Conservation (phyloP, 2,888 invertebrate genomes). For the Unio delphinus region DNA sequence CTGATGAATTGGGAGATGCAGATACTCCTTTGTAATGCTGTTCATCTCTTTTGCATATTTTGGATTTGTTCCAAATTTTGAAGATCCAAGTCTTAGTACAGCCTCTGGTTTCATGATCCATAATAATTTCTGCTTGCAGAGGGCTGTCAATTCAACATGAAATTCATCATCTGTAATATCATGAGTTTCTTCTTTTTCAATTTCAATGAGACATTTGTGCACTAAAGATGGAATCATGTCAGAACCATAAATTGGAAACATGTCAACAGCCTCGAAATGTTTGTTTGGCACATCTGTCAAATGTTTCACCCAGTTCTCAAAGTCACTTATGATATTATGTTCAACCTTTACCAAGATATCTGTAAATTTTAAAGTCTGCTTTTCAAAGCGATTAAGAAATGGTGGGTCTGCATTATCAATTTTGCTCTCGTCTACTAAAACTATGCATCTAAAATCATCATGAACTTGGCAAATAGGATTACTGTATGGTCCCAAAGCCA, state of each 20-base stretch:
- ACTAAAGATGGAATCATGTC: conserved; percentile 35
- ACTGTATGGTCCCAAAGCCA: no score
- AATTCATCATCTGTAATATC: neutral
- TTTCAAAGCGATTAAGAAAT: conserved; percentile 58
- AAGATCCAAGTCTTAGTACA: conserved; percentile 16
- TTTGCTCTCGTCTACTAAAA: conserved; percentile 41
- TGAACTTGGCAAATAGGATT: conserved; percentile 33
- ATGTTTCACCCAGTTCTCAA: conserved; percentile 19
- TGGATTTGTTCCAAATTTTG: conserved; percentile 1
- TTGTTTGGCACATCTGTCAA: conserved; percentile 7
- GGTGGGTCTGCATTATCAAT: conserved; percentile 48
- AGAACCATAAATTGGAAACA: conserved; percentile 34
- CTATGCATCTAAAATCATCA: conserved; percentile 27
- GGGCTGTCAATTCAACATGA: neutral
- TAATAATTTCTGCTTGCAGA: conserved; percentile 21
- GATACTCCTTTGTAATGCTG: conserved; percentile 11
- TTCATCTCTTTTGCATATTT: neutral
- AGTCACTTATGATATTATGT: conserved; percentile 2
- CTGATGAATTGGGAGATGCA: conserved; percentile 33
- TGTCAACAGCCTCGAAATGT: conserved; percentile 16
- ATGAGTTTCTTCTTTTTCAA: neutral
- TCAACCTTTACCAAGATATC: conserved; percentile 30
- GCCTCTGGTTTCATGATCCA: conserved; percentile 38
- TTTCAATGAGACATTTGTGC: conserved; percentile 2
- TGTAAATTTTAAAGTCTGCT: conserved; percentile 50